Evolutionary conservation across 2,888 invertebrate species (phyloP), one percentile per base, ranked within the genome.

Genomic region (Stenoptilia bipunctidactyla): DNA sequence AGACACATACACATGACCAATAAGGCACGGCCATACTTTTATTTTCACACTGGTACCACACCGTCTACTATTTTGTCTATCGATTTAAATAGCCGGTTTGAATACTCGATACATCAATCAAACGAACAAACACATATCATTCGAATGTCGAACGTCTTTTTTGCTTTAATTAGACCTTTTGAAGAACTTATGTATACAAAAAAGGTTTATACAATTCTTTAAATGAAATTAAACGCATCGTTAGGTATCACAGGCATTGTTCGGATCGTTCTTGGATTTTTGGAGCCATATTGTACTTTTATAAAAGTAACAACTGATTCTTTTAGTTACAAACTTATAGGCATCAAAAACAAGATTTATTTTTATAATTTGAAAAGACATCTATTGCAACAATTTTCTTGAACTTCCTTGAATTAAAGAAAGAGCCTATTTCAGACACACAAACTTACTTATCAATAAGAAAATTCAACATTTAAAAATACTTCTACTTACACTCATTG

Each of bases 131-230:
- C 60, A 54, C 45, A 46, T 58, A 60, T 61, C 68, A 67, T 69
- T 67, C 64, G 62, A 65, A 58, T 53, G 55, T 55, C 56, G 54
- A 64, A 66, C 57, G 56, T 69, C 73, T 73, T 73, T 77, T 76
- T 70, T 71, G 61, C 72, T 72, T 72, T 82, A 83, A 83, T 83
- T 83, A 83, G 75, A 70, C 58, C 82, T 74, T 83, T 83, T 83
- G 82, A 82, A 59, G 57, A 48, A 45, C 54, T 51, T 8, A 20
- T 49, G 56, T n/a, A 30, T 53, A 72, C 61, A 63, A 66, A 67
- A 69, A 70, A 56, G 60, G 62, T 20, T 20, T 20, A 68, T 60
- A 65, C 50, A 67, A 61, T 59, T 63, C 57, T 55, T 55, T 55
- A 66, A 68, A 67, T 70, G 57, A 67, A 76, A 79, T 80, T 77